phyloP scores from a whole-genome alignment of 2,797 vertebrate species.

The Diplodus puntazzo region DNA sequence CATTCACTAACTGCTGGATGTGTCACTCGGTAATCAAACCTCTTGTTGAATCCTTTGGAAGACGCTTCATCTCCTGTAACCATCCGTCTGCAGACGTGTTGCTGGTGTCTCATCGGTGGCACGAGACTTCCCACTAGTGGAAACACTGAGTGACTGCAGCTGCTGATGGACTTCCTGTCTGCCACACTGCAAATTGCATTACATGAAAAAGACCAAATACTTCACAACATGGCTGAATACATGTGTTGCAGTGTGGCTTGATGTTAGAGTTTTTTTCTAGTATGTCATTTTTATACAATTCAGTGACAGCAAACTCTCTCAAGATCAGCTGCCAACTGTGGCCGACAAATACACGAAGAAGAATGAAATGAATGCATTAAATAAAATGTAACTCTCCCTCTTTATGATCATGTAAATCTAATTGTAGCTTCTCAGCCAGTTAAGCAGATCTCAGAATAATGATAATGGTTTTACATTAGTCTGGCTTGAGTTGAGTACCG shows the following conservation, averaged over 20 bases:
- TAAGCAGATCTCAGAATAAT: neutral
- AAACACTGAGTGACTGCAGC: constrained; percentile 33
- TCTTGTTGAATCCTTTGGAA: neutral
- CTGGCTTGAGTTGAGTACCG: neutral
- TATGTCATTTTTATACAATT: neutral
- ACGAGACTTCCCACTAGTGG: constrained; percentile 64
- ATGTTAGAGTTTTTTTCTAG: neutral
- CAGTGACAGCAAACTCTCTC: neutral
- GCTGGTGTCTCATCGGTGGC: constrained; percentile 23
- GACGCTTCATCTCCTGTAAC: neutral
- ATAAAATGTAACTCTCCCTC: neutral
- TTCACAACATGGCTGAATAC: accelerated
- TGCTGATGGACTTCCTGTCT: neutral
- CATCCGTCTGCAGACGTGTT: neutral
- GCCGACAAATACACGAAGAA: neutral
- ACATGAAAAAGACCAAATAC: neutral
- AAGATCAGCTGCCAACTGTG: neutral
- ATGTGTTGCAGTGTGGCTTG: neutral
- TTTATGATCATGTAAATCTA: neutral
- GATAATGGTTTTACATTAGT: neutral
- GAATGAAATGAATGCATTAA: neutral
- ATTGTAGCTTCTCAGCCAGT: neutral
- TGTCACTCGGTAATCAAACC: neutral
- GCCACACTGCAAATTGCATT: neutral
- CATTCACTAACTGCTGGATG: neutral